Base-by-base conservation (phyloP, 2,113 vertebrate species). In the Strix uralensis region DNA sequence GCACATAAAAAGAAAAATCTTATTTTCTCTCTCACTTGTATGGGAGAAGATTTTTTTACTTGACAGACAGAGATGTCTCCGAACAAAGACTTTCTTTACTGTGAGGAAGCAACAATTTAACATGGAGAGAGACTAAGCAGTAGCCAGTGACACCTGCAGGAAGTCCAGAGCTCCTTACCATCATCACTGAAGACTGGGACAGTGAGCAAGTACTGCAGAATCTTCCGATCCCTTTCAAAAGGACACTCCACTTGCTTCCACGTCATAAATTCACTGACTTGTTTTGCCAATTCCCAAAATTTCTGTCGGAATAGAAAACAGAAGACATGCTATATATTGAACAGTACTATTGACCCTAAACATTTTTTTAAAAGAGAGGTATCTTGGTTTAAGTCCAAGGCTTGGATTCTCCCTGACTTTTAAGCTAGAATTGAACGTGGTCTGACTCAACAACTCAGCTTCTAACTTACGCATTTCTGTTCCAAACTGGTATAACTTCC, bases 241-340 rank as follows among this genome's bases (percentile, higher is more conserved):
- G 99, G 99, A 96, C 99, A 99, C 91, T 99, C 99, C 66, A 99
- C 99, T 83, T 99, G 99, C 94, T 99, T 99, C 99, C 99, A 99
- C 0, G 98, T 98, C 99, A 99, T 99, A 92, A 99, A 99, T 90
- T 99, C 99, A 42, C 98, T 99, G 91, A 99, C 99, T 97, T 99
- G 99, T 94, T 99, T 99, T 92, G 99, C 99, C 58, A 99, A 30
- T 87, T 99, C 99, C 99, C 99, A 99, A 97, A 99, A 99, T 98
- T 99, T 99, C 99, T 99, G 91, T 51, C 88, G 97, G 81, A 71
- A 71, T 42, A 96, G 11, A 49, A 88, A 81, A 84, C 36, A 52
- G 42, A 81, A 58, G 40, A 83, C 15, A 4, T 30, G 36, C 19
- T 73, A 58, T 22, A 36, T 11, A 40, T 12, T 54, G 38, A 55